These are phyloP conservation scores for Rostratula benghalensis DNA, from an alignment of 2,113 vertebrate genomes.

Conservation along the genomic window DNA sequence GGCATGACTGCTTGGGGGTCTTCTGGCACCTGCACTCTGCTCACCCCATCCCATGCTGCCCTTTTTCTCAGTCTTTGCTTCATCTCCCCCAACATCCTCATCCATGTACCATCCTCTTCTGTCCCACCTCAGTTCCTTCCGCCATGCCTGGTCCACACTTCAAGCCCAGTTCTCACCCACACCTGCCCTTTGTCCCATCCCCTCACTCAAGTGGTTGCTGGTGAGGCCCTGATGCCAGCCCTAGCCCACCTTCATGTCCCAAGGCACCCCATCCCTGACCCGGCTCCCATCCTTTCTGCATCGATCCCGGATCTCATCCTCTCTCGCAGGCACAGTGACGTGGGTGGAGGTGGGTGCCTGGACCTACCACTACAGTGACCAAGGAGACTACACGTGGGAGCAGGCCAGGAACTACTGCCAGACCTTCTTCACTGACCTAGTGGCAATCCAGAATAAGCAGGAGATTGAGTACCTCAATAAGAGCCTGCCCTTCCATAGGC, in stretches of 20 bases:
- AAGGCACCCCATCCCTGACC: not conserved
- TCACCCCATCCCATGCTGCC: not conserved
- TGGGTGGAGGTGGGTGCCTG: constrained; percentile 76
- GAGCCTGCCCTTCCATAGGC: constrained; percentile 44
- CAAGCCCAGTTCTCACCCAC: not conserved
- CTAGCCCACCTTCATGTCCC: not conserved
- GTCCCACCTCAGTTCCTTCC: not conserved
- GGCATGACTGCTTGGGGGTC: not conserved
- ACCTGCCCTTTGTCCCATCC: accelerated
- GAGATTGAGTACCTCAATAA: constrained; percentile 85
- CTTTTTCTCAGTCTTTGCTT: not conserved
- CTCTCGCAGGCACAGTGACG: constrained; percentile 56
- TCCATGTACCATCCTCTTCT: not conserved
- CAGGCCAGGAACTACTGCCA: constrained; percentile 80
- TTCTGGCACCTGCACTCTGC: not conserved
- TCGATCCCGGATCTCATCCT: not conserved
- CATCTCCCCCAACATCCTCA: not conserved
- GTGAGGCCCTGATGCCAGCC: not conserved
- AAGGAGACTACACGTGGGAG: constrained; percentile 74
- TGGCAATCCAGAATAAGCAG: constrained; percentile 91
- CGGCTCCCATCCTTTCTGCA: not conserved
- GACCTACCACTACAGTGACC: constrained; percentile 79
- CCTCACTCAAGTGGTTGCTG: not conserved
- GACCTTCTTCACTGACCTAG: constrained; percentile 83
- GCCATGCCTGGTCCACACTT: not conserved